A percentile compares a stretch with the other conserved stretches of the same genome.
phyloP scores from a whole-genome alignment of 2,113 vertebrate genomes.

The Istiophorus platypterus region DNA sequence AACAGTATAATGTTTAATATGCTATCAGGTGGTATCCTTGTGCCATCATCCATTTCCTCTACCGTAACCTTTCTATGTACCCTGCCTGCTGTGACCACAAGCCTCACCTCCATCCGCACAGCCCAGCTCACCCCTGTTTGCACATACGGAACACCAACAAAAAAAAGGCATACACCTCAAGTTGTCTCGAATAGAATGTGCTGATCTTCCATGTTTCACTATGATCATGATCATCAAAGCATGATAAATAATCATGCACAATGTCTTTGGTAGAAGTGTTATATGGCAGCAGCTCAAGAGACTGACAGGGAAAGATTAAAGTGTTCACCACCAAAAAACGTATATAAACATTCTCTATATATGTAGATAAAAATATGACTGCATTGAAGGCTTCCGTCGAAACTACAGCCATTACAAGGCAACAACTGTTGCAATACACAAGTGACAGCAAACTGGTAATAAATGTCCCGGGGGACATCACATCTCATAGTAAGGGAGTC shows the following conservation, averaged over 20 bases:
- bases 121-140: neutral
- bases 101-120: neutral
- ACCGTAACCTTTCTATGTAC: neutral
- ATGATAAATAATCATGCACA: neutral
- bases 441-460: constrained; percentile 48
- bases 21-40: neutral
- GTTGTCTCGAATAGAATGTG: neutral
- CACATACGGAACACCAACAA: neutral
- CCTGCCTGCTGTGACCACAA: neutral
- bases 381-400: neutral
- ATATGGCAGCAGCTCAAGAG: neutral
- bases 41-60: neutral
- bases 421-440: constrained; percentile 24
- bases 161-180: neutral
- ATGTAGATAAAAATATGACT: constrained; percentile 2
- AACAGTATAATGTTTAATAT: neutral
- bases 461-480: constrained; percentile 43
- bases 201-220: neutral
- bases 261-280: neutral
- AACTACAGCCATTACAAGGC: constrained; percentile 22
- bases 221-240: neutral
- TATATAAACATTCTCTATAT: neutral
- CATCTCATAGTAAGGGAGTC: constrained; percentile 52
- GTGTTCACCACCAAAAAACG: neutral
- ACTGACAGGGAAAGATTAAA: neutral